phyloP scores from a whole-genome alignment of 2,888 invertebrate species.

The Limenitis arthemis region DNA sequence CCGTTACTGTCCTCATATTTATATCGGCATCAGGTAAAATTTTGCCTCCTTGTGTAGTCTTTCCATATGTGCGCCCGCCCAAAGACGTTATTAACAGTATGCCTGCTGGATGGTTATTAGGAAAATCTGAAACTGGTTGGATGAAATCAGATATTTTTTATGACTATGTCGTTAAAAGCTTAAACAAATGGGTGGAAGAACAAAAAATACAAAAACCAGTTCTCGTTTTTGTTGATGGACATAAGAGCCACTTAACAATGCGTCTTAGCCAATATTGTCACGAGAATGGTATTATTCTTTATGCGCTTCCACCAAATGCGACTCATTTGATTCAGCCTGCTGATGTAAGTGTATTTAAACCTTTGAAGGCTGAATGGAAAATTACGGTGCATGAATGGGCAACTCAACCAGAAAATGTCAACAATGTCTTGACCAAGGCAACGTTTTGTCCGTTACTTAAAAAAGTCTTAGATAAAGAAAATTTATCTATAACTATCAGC shows the following conservation, averaged over 20 bases:
- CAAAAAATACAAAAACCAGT: too few species aligned
- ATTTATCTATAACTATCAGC: neutral
- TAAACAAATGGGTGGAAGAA: too few species aligned
- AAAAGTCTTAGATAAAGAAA: neutral
- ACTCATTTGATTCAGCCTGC: too few species aligned
- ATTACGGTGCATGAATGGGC: neutral
- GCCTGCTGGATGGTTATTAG: constrained; percentile 22
- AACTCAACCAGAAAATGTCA: neutral
- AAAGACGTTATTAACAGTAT: constrained; percentile 24
- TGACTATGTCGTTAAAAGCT: too few species aligned
- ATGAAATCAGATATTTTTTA: too few species aligned
- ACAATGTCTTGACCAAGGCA: neutral
- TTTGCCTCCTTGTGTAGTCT: too few species aligned
- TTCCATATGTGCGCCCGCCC: constrained; percentile 27
- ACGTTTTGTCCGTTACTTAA: neutral
- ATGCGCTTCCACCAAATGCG: too few species aligned
- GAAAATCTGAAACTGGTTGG: constrained; percentile 21
- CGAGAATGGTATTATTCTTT: too few species aligned
- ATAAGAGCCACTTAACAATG: too few species aligned
- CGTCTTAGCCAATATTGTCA: too few species aligned
- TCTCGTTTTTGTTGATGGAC: too few species aligned
- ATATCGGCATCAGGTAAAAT: neutral
- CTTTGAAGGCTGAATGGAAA: neutral
- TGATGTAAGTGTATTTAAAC: too few species aligned
- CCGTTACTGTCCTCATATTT: neutral